Evolutionary conservation across 2,888 invertebrate genomes (phyloP).

Genomic region (Mesoligia furuncula): DNA sequence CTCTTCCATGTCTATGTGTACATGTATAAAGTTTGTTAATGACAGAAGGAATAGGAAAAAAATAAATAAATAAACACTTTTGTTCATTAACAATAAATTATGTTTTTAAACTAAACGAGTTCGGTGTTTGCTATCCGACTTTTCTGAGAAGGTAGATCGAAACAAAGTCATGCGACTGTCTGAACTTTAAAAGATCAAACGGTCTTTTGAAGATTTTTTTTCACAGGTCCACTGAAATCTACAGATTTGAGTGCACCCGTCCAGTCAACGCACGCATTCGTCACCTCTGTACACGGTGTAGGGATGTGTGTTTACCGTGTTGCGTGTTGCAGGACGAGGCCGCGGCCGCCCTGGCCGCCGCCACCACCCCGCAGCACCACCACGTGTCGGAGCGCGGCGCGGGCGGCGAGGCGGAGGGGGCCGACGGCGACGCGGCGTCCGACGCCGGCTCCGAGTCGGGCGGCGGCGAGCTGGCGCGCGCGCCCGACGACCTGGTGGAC

Average conservation of each 20-base stretch:
- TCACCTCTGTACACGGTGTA: neutral
- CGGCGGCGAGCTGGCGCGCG: conserved; percentile 93
- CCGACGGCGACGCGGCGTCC: conserved; percentile 90
- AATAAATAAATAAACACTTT: too few relatives aligned
- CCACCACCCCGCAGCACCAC: conserved; percentile 91
- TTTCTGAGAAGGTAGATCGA: too few relatives aligned
- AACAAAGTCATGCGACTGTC: neutral
- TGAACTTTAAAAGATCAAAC: neutral
- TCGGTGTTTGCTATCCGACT: too few relatives aligned
- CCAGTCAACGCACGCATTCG: neutral
- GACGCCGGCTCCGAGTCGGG: conserved; percentile 78
- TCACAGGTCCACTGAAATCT: too few relatives aligned
- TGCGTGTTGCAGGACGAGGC: conserved; percentile 90
- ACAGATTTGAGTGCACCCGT: neutral
- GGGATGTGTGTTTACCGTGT: neutral
- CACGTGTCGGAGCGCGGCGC: conserved; percentile 83
- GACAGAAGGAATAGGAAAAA: too few relatives aligned
- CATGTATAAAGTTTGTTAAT: too few relatives aligned
- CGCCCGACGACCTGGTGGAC: conserved; percentile 97
- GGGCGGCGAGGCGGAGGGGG: conserved; percentile 90
- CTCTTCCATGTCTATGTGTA: too few relatives aligned
- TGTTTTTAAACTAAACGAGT: too few relatives aligned
- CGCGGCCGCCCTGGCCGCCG: conserved; percentile 92
- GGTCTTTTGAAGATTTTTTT: neutral
- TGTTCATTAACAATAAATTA: too few relatives aligned